Percentiles rank a stretch among this genome's conserved stretches.
These are phyloP conservation scores for Drosophila kanapiae DNA, from an alignment of 1,140 invertebrate species.

Conservation along the genomic window DNA sequence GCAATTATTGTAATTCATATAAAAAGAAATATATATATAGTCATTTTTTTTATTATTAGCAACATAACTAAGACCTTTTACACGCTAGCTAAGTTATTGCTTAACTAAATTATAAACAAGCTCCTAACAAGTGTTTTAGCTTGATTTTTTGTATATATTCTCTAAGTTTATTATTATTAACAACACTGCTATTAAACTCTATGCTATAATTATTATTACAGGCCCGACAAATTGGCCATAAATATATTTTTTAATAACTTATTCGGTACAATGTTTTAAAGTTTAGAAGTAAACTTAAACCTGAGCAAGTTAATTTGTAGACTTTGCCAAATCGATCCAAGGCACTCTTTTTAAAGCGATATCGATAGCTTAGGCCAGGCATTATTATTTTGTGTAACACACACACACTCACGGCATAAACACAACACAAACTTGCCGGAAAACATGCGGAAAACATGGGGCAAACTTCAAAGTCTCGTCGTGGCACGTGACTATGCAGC, in stretches of 20 bases:
- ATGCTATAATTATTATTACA: background rate
- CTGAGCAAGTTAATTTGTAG: constrained; percentile 4
- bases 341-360: constrained; percentile 7
- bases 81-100: too few relatives aligned
- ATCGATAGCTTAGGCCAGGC: constrained; percentile 17
- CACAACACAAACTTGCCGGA: constrained; percentile 26
- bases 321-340: background rate
- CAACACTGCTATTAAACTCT: background rate
- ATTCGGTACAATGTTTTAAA: too few relatives aligned
- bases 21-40: too few relatives aligned
- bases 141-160: background rate
- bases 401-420: background rate
- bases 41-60: too few relatives aligned
- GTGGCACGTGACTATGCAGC: constrained; percentile 62
- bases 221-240: background rate
- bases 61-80: too few relatives aligned
- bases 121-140: background rate
- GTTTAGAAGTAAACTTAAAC: background rate
- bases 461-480: constrained; percentile 46
- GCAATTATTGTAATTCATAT: too few relatives aligned
- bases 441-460: constrained; percentile 16
- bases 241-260: background rate
- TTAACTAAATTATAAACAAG: background rate
- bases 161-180: background rate
- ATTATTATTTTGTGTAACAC: constrained; percentile 44